phyloP scores from a whole-genome alignment of 2,888 invertebrate genomes.

The Rhamphomyia laevipes region DNA sequence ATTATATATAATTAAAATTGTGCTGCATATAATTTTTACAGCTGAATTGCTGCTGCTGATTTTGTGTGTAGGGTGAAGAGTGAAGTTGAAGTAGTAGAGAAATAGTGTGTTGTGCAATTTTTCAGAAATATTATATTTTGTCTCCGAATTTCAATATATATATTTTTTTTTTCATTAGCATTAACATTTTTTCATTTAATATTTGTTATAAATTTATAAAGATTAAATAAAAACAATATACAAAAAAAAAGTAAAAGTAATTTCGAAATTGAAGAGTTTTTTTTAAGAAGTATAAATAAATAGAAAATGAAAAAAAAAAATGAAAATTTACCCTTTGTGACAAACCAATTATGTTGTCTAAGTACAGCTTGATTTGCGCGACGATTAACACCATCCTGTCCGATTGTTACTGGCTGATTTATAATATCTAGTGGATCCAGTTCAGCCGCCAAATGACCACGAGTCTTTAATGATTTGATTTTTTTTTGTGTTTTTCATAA shows the following conservation, averaged over 20 bases:
- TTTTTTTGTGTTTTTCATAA: not conserved
- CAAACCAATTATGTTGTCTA: conserved; percentile 37
- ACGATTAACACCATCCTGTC: conserved; percentile 36
- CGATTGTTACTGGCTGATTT: conserved; percentile 31
- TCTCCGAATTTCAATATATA: conserved; percentile 9
- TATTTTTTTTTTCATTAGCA: conserved; percentile 1
- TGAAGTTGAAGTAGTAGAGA: no score
- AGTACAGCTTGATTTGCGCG: conserved; percentile 39
- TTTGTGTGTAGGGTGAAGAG: no score
- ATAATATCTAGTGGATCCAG: conserved; percentile 67
- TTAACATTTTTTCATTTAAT: not conserved
- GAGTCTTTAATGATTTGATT: conserved; percentile 45
- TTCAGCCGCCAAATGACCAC: conserved; percentile 73
- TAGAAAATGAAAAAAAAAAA: conserved; percentile 1
- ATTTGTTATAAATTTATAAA: not conserved
- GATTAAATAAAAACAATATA: not conserved
- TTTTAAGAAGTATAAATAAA: conserved; percentile 1
- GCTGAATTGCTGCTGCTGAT: no score
- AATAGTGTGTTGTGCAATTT: no score
- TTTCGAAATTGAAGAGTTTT: not conserved
- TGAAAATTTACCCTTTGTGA: conserved; percentile 31
- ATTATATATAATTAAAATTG: no score
- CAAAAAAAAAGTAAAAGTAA: not conserved
- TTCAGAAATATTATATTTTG: no score
- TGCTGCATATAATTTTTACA: no score